Base-by-base conservation (phyloP, 2,888 invertebrate genomes). In the Parapristionchus giblindavisi region DNA sequence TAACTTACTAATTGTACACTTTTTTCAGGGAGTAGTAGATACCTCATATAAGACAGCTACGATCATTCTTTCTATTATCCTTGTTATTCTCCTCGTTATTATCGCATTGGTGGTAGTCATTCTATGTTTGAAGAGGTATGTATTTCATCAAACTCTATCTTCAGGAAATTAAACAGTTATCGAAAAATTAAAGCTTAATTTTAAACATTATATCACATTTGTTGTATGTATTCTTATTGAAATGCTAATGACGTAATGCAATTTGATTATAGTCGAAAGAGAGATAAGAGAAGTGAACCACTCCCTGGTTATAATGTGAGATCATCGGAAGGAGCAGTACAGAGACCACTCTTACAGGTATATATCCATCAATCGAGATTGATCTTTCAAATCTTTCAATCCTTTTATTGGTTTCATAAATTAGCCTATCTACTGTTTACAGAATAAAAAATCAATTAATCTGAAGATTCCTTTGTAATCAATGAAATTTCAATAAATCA, bases 321-420 rank as follows among this genome's bases (percentile, higher is more conserved):
- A 43, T 17, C 51, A 3, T 17, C 60, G 1, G 73, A 60, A 17
- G 43, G 34, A 24, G 60, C 73, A 0, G 61, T 61, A 24, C 48
- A 40, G 32, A 40, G 73, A 61, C 73, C 73, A 1, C 24, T 73
- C 34, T 51, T 73, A 11, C 73, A 73, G 73, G 73, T 61, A n/a
- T n/a, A n/a, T n/a, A n/a, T n/a, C n/a, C n/a, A n/a, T n/a, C n/a
- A n/a, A n/a, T n/a, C n/a, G n/a, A n/a, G n/a, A n/a, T n/a, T n/a
- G n/a, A n/a, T n/a, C n/a, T n/a, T n/a, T n/a, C n/a, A n/a, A n/a
- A n/a, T n/a, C n/a, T n/a, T n/a, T n/a, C n/a, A n/a, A n/a, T n/a
- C n/a, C n/a, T n/a, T n/a, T n/a, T n/a, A n/a, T n/a, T n/a, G n/a
- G n/a, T n/a, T n/a, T n/a, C n/a, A 54, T 11, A 5, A 29, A 54